Evolutionary conservation across 2,797 vertebrate species (phyloP).

Genomic region (Alca torda): DNA sequence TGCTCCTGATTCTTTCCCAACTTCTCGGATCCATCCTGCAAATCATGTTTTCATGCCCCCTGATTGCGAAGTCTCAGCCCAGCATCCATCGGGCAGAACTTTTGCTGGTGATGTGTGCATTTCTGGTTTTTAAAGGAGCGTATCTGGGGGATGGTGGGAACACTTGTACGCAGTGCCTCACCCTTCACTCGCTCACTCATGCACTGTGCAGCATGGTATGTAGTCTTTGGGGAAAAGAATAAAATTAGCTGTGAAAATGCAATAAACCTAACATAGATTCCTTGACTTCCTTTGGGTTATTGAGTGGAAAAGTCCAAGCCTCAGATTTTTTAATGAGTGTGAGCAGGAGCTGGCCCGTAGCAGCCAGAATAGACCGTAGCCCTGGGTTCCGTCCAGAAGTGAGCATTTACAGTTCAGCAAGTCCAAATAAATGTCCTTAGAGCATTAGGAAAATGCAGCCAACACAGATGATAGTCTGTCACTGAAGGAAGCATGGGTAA

Average conservation of each 20-base stretch:
- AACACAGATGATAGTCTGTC: background rate
- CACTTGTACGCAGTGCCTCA: rapidly evolving
- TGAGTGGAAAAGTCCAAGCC: background rate
- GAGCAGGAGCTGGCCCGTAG: background rate
- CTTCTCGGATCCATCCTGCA: background rate
- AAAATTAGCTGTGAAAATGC: background rate
- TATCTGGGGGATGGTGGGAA: background rate
- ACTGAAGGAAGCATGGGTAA: background rate
- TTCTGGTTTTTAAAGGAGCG: background rate
- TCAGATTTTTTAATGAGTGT: background rate
- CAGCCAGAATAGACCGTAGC: background rate
- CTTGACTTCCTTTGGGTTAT: background rate
- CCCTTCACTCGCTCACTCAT: background rate
- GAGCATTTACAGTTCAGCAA: background rate
- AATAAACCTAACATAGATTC: background rate
- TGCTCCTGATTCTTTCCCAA: background rate
- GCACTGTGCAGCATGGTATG: background rate
- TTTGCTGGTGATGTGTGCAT: background rate
- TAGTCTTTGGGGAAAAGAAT: background rate
- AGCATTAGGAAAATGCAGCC: background rate
- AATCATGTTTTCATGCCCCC: background rate
- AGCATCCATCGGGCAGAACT: background rate
- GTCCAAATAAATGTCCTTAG: background rate
- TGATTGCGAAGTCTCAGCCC: background rate
- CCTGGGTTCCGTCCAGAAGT: background rate